phyloP scores from a whole-genome alignment of 2,113 vertebrate genomes.

The Hippolais icterina region DNA sequence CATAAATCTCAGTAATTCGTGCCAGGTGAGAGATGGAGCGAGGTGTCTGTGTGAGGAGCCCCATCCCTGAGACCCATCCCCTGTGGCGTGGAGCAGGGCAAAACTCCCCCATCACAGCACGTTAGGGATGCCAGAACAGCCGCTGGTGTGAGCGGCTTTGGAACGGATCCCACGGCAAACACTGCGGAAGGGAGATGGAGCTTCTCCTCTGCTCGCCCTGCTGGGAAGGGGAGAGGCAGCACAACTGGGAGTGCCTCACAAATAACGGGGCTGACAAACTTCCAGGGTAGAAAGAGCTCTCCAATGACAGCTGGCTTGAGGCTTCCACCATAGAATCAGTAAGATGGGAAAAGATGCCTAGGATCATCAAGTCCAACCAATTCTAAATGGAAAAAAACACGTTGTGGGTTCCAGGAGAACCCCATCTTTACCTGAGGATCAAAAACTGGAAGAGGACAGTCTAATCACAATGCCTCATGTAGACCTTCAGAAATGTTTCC shows the following conservation, averaged over 20 bases:
- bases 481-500: not conserved
- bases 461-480: not conserved
- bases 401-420: not conserved
- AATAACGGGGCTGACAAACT: not conserved
- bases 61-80: not conserved
- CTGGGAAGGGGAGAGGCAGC: not conserved
- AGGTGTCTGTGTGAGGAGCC: not conserved
- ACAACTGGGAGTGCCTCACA: not conserved
- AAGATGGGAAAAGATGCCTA: not conserved
- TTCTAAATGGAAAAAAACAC: not conserved
- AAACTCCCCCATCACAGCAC: not conserved
- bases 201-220: not conserved
- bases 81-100: constrained; percentile 10
- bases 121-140: constrained; percentile 35
- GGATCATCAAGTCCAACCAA: not conserved
- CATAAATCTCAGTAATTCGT: constrained; percentile 23
- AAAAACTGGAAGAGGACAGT: not conserved
- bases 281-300: not conserved
- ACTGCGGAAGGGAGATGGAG: constrained; percentile 34
- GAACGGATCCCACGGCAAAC: constrained; percentile 44
- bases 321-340: not conserved
- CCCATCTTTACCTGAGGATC: fast-evolving
- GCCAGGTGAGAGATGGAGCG: not conserved
- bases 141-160: constrained; percentile 40
- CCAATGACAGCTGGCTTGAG: not conserved